A percentile compares a stretch with the other conserved stretches of the same genome.
These are phyloP conservation scores for Tragelaphus oryx DNA, from an alignment of 2,797 vertebrate genomes.

Conservation along the genomic window DNA sequence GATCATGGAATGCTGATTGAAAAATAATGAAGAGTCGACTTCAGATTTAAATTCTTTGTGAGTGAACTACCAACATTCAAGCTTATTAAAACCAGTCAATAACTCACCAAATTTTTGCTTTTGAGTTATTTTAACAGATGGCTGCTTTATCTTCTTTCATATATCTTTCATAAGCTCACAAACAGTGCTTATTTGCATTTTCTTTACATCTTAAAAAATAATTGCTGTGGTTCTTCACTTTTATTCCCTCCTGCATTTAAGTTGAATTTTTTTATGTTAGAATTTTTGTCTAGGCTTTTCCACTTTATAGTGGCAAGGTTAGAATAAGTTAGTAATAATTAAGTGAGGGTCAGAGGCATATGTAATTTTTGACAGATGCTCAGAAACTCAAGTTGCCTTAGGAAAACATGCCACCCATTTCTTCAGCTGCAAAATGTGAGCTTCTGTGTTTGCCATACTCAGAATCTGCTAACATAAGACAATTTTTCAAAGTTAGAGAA, in stretches of 20 bases:
- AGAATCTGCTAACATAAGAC: not conserved
- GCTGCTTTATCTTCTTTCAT: constrained; percentile 18
- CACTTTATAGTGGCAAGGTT: constrained; percentile 3
- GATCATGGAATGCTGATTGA: constrained; percentile 43
- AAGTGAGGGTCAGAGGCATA: not conserved
- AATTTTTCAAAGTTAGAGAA: constrained; percentile 42
- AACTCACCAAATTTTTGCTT: constrained; percentile 58
- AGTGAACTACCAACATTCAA: constrained; percentile 47
- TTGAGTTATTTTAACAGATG: constrained; percentile 66
- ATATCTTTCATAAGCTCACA: constrained; percentile 43
- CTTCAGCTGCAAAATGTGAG: constrained; percentile 17
- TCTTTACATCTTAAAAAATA: constrained; percentile 58
- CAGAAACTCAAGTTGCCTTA: constrained; percentile 26
- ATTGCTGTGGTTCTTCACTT: constrained; percentile 26
- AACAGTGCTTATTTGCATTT: constrained; percentile 54
- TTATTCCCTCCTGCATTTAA: not conserved
- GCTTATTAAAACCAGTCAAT: constrained; percentile 58
- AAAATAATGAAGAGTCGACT: constrained; percentile 58
- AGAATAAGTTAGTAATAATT: constrained; percentile 31
- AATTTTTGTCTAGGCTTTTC: constrained; percentile 31
- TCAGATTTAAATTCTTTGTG: constrained; percentile 36
- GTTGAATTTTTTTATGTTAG: not conserved
- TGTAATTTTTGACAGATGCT: constrained; percentile 33
- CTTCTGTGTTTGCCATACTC: constrained; percentile 19
- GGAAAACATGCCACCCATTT: not conserved